Percentiles rank a stretch among this genome's conserved stretches.
These are phyloP conservation scores for Bradypus variegatus DNA, from an alignment of 2,797 vertebrate genomes.

Conservation along the genomic window DNA sequence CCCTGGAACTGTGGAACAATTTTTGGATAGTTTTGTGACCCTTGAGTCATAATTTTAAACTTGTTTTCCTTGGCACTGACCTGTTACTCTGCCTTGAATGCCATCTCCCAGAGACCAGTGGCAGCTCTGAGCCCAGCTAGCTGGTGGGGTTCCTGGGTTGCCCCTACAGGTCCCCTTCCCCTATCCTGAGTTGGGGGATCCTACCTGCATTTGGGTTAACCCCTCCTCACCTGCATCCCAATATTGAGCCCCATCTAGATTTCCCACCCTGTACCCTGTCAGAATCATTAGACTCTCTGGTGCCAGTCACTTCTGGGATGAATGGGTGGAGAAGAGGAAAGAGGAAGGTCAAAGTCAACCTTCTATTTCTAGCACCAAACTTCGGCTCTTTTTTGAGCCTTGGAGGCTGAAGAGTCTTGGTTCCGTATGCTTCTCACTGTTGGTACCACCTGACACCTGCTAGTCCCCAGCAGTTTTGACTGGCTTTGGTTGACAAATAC, in stretches of 20 bases:
- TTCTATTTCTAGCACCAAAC: neutral
- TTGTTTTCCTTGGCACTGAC: neutral
- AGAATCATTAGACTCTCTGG: neutral
- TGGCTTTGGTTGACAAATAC: neutral
- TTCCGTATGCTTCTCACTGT: slow-evolving; percentile 8
- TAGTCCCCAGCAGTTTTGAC: neutral
- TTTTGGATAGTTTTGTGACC: neutral
- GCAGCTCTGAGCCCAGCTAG: neutral
- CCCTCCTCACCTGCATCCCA: neutral
- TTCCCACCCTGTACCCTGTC: neutral
- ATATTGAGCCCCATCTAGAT: neutral
- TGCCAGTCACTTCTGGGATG: neutral
- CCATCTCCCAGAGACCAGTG: neutral
- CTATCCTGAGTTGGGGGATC: neutral
- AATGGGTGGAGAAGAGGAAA: neutral
- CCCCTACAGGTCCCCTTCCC: neutral
- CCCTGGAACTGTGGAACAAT: neutral
- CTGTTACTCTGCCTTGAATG: neutral
- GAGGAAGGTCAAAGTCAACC: neutral
- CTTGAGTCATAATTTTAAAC: neutral
- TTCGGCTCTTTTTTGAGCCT: neutral
- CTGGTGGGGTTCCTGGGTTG: neutral
- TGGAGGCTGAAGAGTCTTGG: neutral
- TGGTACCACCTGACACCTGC: neutral
- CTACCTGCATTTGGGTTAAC: neutral